These are phyloP conservation scores for Maniola jurtina DNA, from an alignment of 1,140 invertebrate species.

Conservation along the genomic window DNA sequence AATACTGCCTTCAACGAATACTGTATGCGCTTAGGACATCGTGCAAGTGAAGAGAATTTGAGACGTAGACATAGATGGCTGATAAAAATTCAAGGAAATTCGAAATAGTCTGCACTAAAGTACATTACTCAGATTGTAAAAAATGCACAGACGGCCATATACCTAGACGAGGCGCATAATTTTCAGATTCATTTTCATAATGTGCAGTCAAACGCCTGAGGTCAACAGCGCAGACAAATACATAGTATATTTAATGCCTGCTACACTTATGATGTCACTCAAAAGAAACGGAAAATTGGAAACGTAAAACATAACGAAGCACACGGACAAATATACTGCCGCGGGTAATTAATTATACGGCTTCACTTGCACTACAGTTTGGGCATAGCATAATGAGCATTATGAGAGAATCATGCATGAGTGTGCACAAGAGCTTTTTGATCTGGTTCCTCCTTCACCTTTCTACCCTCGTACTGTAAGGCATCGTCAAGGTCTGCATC, in stretches of 20 bases:
- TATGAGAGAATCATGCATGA: no score
- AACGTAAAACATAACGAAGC: not conserved
- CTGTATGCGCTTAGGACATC: slow-evolving; percentile 37
- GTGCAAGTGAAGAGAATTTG: slow-evolving; percentile 35
- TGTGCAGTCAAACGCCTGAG: slow-evolving; percentile 67
- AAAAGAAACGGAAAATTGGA: not conserved
- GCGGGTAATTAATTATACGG: no score
- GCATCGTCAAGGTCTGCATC: no score
- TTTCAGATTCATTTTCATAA: slow-evolving; percentile 77
- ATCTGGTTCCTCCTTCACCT: no score
- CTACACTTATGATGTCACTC: slow-evolving; percentile 11
- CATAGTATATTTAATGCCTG: slow-evolving; percentile 10
- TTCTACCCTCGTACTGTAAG: no score
- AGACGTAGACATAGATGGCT: slow-evolving; percentile 57
- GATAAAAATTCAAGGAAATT: slow-evolving; percentile 78
- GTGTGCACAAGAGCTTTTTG: no score
- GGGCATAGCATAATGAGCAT: no score
- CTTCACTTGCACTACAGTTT: no score
- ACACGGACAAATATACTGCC: no score
- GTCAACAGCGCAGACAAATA: slow-evolving; percentile 50
- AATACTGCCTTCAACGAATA: slow-evolving; percentile 24
- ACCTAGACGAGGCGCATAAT: slow-evolving; percentile 61
- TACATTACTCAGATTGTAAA: slow-evolving; percentile 69
- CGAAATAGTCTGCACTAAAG: slow-evolving; percentile 70
- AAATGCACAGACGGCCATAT: slow-evolving; percentile 70